phyloP scores from a whole-genome alignment of 1,140 invertebrate genomes.

The Sycophila sp. region DNA sequence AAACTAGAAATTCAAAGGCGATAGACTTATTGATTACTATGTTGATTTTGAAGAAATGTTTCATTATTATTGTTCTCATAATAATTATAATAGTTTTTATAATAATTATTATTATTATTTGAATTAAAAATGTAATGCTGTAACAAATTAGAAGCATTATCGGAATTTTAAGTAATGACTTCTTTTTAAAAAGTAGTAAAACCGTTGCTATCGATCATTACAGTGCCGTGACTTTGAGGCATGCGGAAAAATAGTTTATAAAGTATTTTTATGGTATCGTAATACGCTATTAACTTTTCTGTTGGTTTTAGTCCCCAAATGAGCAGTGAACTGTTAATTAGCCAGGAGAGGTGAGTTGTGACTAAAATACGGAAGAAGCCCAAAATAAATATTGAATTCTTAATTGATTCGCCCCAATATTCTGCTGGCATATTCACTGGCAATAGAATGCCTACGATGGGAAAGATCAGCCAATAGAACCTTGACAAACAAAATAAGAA shows the following conservation, averaged over 20 bases:
- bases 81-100: too few species aligned
- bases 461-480: conserved; percentile 77
- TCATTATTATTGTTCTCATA: too few species aligned
- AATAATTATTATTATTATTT: too few species aligned
- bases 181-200: conserved; percentile 27
- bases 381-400: conserved; percentile 70
- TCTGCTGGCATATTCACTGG: conserved; percentile 78
- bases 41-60: too few species aligned
- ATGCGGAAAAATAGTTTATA: conserved; percentile 53
- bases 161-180: too few species aligned
- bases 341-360: conserved; percentile 71
- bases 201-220: conserved; percentile 51
- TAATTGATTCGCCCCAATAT: conserved; percentile 77
- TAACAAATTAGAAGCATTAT: too few species aligned
- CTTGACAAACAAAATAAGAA: conserved; percentile 61
- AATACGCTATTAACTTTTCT: conserved; percentile 72
- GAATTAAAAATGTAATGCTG: too few species aligned
- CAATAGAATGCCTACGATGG: conserved; percentile 73
- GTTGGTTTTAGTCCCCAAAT: conserved; percentile 78
- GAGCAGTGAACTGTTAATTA: conserved; percentile 76
- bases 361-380: conserved; percentile 75
- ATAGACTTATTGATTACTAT: too few species aligned
- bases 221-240: conserved; percentile 55
- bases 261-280: conserved; percentile 48
- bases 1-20: too few species aligned